Evolutionary conservation across 2,888 invertebrate genomes (phyloP).

Genomic region (Lottia gigantea): DNA sequence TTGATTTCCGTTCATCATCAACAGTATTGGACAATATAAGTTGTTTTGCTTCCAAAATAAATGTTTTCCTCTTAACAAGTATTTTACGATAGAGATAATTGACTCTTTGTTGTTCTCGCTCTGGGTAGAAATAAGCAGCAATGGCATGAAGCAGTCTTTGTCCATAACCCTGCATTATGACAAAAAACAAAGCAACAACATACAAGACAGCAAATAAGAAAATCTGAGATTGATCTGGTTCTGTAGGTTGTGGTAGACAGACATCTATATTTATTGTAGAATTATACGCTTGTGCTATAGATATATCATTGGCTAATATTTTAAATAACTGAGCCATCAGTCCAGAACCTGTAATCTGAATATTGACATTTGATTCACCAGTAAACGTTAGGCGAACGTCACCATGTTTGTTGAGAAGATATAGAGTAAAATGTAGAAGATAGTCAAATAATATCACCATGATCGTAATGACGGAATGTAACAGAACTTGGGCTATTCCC

Average conservation of each 20-base stretch:
- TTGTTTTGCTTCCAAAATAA: not conserved
- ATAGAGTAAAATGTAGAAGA: conserved; percentile 5
- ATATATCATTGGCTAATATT: conserved; percentile 7
- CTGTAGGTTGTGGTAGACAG: conserved; percentile 12
- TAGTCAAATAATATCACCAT: conserved; percentile 14
- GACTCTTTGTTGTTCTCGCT: conserved; percentile 14
- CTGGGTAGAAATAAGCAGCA: conserved; percentile 17
- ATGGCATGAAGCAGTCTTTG: conserved; percentile 12
- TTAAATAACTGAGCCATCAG: conserved; percentile 10
- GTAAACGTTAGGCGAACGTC: conserved; percentile 9
- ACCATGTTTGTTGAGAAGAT: conserved; percentile 8
- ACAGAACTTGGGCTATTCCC: conserved; percentile 12
- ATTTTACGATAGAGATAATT: conserved; percentile 17
- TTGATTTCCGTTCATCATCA: not conserved
- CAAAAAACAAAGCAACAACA: not conserved
- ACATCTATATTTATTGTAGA: conserved; percentile 8
- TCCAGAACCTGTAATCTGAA: conserved; percentile 8
- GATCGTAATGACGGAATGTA: conserved; percentile 9
- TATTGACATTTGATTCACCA: conserved; percentile 3
- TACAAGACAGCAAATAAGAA: conserved; percentile 5
- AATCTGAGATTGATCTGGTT: not conserved
- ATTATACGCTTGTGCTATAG: conserved; percentile 13
- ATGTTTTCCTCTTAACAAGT: conserved; percentile 12
- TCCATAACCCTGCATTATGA: conserved; percentile 17
- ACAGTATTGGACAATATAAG: not conserved